Evolutionary conservation across 2,797 vertebrate genomes (phyloP).

Genomic region (Miichthys miiuy): DNA sequence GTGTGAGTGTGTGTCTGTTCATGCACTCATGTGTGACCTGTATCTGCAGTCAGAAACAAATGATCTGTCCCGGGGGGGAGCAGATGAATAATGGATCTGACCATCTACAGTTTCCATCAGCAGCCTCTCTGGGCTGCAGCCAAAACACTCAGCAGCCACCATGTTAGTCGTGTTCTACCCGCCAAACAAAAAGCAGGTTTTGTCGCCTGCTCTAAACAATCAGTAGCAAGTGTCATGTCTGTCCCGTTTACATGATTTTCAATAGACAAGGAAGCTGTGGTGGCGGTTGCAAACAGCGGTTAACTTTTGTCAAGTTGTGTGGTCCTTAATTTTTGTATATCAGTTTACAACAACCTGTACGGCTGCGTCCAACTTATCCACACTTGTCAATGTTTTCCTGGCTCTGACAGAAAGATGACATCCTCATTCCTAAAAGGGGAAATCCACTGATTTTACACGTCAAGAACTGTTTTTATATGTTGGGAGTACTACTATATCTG

Average conservation of each 20-base stretch:
- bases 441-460: neutral
- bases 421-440: neutral
- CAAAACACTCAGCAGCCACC: slow-evolving; percentile 24
- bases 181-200: neutral
- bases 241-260: neutral
- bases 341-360: too few species aligned
- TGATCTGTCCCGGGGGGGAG: slow-evolving; percentile 31
- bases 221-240: neutral
- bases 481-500: too few species aligned
- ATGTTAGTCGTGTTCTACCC: neutral
- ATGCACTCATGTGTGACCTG: slow-evolving; percentile 48
- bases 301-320: neutral
- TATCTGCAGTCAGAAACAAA: slow-evolving; percentile 53
- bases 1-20: slow-evolving; percentile 3
- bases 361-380: too few species aligned
- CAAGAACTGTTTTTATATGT: too few species aligned
- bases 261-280: neutral
- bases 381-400: too few species aligned
- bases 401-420: neutral
- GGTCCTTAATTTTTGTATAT: too few species aligned
- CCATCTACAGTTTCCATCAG: slow-evolving; percentile 56
- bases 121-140: slow-evolving; percentile 32
- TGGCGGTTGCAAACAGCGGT: neutral
- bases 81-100: slow-evolving; percentile 60
- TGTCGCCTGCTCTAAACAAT: neutral